Evolutionary conservation across 2,113 vertebrate genomes (phyloP).

Genomic region (Centropristis striata): DNA sequence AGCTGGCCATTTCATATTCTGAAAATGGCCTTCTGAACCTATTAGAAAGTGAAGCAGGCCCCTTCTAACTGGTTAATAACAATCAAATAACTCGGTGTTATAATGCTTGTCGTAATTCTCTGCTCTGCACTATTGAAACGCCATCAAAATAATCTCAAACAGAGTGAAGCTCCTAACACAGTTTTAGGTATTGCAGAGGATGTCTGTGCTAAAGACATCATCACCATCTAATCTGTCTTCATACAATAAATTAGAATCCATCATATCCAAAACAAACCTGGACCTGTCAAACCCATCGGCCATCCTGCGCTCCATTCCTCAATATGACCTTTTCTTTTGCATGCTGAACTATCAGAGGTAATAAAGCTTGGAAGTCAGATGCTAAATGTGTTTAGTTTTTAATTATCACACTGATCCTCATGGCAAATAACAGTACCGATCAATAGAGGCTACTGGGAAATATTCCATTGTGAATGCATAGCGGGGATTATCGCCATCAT

Average conservation of each 20-base stretch:
- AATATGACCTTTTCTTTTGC: constrained; percentile 84
- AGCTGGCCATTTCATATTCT: no score
- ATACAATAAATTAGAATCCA: constrained; percentile 69
- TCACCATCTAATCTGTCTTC: constrained; percentile 66
- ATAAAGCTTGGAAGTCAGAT: constrained; percentile 78
- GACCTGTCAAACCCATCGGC: constrained; percentile 69
- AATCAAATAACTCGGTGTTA: no score
- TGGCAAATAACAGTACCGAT: constrained; percentile 87
- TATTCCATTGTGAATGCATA: constrained; percentile 80
- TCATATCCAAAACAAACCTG: constrained; percentile 76
- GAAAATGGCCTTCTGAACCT: no score
- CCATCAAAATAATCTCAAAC: not conserved
- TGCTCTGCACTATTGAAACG: not conserved
- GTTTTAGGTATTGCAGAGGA: constrained; percentile 30
- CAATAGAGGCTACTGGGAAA: constrained; percentile 84
- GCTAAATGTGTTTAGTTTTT: constrained; percentile 86
- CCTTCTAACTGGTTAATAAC: no score
- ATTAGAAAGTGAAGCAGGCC: no score
- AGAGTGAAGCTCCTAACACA: not conserved
- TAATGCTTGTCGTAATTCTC: not conserved
- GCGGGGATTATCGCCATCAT: constrained; percentile 72
- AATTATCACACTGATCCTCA: constrained; percentile 86
- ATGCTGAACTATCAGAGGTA: constrained; percentile 78
- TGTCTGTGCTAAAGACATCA: constrained; percentile 39
- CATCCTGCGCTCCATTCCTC: constrained; percentile 44